Percentiles rank a stretch among this genome's conserved stretches.
Conservation (phyloP, 1,140 invertebrate species). For the Drosophila mojavensis region DNA sequence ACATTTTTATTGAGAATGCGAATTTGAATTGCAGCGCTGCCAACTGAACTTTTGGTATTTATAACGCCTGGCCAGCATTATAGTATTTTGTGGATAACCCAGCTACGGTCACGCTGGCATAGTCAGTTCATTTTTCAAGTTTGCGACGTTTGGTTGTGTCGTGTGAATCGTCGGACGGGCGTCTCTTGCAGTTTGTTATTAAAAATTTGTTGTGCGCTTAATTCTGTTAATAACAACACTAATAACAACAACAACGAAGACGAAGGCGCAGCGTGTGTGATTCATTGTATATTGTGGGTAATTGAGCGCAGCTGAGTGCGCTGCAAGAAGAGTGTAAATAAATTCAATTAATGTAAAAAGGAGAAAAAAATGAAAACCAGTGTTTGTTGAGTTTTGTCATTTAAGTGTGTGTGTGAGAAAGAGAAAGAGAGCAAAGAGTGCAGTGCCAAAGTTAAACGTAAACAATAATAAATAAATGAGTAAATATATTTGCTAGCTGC, state of each 20-base stretch:
- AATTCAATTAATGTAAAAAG: slow-evolving; percentile 61
- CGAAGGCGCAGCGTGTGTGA: slow-evolving; percentile 37
- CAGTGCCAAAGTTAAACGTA: slow-evolving; percentile 52
- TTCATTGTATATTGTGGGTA: slow-evolving; percentile 29
- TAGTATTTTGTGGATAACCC: not conserved
- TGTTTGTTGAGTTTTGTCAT: slow-evolving; percentile 13
- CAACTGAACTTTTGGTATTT: slow-evolving; percentile 1
- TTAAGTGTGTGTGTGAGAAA: slow-evolving; percentile 12
- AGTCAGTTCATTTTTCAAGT: slow-evolving; percentile 43
- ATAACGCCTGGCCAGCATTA: slow-evolving; percentile 3
- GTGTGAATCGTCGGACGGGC: slow-evolving; percentile 33
- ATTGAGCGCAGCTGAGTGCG: slow-evolving; percentile 34
- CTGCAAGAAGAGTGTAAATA: slow-evolving; percentile 43
- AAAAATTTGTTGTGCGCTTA: slow-evolving; percentile 46
- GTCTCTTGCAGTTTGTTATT: slow-evolving; percentile 44
- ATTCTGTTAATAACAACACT: slow-evolving; percentile 62
- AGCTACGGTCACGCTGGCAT: slow-evolving; percentile 11
- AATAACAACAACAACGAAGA: slow-evolving; percentile 17
- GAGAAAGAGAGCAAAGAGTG: slow-evolving; percentile 51
- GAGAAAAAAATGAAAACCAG: slow-evolving; percentile 36
- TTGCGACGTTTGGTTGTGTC: slow-evolving; percentile 32
- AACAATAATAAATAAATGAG: slow-evolving; percentile 56
- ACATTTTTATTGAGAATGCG: not conserved
- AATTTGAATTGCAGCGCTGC: slow-evolving; percentile 18
- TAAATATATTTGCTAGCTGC: slow-evolving; percentile 57